Evolutionary conservation across 2,888 invertebrate genomes (phyloP).

Genomic region (Dryobota labecula): DNA sequence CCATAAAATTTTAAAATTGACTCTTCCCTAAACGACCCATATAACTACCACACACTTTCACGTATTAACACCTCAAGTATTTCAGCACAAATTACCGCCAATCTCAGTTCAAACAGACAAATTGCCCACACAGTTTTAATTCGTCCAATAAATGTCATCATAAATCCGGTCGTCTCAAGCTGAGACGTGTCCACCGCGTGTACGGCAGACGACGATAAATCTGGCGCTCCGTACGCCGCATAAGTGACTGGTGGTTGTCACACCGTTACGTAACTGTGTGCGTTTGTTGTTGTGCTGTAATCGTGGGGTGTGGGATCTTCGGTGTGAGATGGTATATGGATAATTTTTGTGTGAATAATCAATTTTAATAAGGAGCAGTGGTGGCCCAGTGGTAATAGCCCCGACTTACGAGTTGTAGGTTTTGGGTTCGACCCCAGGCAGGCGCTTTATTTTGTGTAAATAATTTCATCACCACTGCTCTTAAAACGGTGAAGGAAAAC

Average conservation of each 20-base stretch:
- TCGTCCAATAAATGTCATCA: constrained; percentile 78
- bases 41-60: background rate
- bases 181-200: constrained; percentile 76
- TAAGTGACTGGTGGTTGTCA: constrained; percentile 71
- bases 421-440: too few relatives aligned
- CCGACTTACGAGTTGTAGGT: too few relatives aligned
- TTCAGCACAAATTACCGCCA: constrained; percentile 27
- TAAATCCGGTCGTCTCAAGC: constrained; percentile 78
- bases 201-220: constrained; percentile 83
- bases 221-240: constrained; percentile 75
- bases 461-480: too few relatives aligned
- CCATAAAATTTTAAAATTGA: background rate
- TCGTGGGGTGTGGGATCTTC: background rate
- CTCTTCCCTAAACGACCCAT: background rate
- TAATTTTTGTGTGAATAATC: background rate
- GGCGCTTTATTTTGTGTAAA: too few relatives aligned
- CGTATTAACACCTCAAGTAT: constrained; percentile 7
- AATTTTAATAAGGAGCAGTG: too few relatives aligned
- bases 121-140: constrained; percentile 71
- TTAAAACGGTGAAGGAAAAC: too few relatives aligned
- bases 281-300: constrained; percentile 4
- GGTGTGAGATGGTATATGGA: background rate
- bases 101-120: constrained; percentile 48
- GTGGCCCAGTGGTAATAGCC: too few relatives aligned
- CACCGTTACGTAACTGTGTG: constrained; percentile 63